Percentiles rank a stretch among this genome's conserved stretches.
Conservation (phyloP, 2,113 vertebrate species). For the Stercorarius parasiticus region DNA sequence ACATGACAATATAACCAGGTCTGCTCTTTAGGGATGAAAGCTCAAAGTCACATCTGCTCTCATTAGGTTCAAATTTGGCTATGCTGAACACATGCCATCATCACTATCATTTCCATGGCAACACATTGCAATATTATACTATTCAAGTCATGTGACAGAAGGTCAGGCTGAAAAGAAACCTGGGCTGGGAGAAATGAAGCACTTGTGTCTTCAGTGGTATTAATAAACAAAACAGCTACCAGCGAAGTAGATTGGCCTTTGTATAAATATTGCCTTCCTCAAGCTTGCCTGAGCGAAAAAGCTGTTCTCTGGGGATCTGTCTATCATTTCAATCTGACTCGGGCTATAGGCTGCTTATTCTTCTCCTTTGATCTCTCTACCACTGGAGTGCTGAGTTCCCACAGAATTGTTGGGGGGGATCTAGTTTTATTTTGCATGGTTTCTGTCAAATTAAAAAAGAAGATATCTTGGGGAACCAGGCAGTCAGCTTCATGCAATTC, state of each 20-base stretch:
- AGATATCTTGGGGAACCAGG: neutral
- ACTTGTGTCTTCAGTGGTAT: constrained; percentile 35
- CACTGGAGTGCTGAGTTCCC: neutral
- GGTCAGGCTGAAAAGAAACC: constrained; percentile 51
- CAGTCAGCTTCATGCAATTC: neutral
- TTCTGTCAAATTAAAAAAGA: neutral
- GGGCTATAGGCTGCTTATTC: neutral
- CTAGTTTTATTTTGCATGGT: neutral
- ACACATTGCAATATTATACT: constrained; percentile 30
- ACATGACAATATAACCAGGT: neutral
- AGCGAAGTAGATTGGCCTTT: constrained; percentile 72
- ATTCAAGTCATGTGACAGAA: constrained; percentile 22
- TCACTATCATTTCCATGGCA: constrained; percentile 53
- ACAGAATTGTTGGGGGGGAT: neutral
- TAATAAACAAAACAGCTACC: constrained; percentile 58
- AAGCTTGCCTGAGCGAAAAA: constrained; percentile 60
- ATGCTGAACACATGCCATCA: constrained; percentile 52
- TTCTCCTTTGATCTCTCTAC: neutral
- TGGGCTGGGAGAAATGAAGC: neutral
- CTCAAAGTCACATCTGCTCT: constrained; percentile 37
- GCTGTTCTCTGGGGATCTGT: constrained; percentile 43
- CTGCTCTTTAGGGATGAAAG: neutral
- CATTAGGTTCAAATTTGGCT: constrained; percentile 49
- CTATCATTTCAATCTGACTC: neutral
- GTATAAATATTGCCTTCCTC: constrained; percentile 62